These are phyloP conservation scores for Pseudeuparius sepicola DNA, from an alignment of 2,888 invertebrate species.

Conservation along the genomic window DNA sequence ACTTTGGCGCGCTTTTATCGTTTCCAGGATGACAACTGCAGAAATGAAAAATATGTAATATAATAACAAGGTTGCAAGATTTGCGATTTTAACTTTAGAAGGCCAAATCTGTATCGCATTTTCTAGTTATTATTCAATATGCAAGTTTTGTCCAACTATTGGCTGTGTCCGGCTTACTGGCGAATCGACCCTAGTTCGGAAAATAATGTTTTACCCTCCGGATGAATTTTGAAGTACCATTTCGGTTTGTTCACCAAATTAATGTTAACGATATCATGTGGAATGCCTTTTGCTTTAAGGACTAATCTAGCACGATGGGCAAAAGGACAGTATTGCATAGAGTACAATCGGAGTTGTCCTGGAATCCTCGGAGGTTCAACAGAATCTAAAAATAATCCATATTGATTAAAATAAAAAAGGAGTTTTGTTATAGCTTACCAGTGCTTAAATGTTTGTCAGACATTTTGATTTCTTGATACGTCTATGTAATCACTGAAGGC, in stretches of 20 bases:
- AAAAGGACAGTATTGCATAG: slow-evolving; percentile 79
- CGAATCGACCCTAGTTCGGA: no score
- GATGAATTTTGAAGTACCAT: slow-evolving; percentile 62
- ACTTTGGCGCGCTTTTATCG: no score
- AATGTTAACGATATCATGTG: slow-evolving; percentile 63
- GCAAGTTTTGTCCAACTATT: no score
- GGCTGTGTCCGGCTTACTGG: no score
- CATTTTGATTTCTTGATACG: no score
- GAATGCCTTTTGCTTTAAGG: slow-evolving; percentile 64
- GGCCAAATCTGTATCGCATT: no score
- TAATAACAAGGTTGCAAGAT: no score
- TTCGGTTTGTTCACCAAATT: slow-evolving; percentile 73
- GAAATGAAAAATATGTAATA: no score
- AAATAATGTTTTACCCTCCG: slow-evolving; percentile 43
- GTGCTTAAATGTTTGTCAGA: slow-evolving; percentile 1
- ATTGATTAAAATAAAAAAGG: background rate
- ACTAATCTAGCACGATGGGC: slow-evolving; percentile 67
- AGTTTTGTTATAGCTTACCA: background rate
- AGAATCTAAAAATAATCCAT: slow-evolving; percentile 46
- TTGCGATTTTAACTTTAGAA: no score
- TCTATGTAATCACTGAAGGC: no score
- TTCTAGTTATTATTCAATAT: no score
- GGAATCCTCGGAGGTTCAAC: slow-evolving; percentile 48
- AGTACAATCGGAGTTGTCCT: slow-evolving; percentile 63
- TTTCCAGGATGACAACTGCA: no score